A percentile compares a stretch with the other conserved stretches of the same genome.
These are phyloP conservation scores for Phalanger gymnotis DNA, from an alignment of 2,797 vertebrate genomes.

Conservation along the genomic window DNA sequence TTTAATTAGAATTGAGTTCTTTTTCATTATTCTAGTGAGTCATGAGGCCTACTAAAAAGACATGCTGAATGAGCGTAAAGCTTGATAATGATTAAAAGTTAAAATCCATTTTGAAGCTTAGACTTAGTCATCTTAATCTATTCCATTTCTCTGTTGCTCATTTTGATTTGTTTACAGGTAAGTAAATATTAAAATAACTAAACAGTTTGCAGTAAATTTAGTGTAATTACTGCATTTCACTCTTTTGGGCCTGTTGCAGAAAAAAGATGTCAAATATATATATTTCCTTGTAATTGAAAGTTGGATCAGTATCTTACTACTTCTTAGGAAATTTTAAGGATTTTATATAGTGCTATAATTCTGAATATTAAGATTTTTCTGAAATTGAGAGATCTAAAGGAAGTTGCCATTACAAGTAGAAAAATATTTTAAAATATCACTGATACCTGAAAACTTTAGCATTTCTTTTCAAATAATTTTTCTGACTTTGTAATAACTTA, in stretches of 20 bases:
- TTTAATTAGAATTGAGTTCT: neutral
- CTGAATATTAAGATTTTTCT: neutral
- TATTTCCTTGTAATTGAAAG: neutral
- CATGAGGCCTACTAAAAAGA: neutral
- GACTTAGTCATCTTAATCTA: neutral
- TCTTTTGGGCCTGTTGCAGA: neutral
- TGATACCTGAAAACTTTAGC: neutral
- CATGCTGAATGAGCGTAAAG: neutral
- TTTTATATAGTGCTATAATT: neutral
- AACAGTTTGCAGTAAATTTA: neutral
- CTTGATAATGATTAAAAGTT: neutral
- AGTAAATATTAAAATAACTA: neutral
- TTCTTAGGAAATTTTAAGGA: neutral
- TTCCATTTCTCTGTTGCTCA: neutral
- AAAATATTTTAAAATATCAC: neutral
- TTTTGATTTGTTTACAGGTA: neutral
- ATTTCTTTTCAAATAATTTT: conserved; percentile 41
- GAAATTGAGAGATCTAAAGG: neutral
- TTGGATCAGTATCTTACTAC: neutral
- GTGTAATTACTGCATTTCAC: neutral
- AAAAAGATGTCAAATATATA: neutral
- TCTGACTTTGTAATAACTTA: conserved; percentile 74
- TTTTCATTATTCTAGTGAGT: neutral
- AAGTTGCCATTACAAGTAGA: neutral
- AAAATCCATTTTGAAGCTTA: neutral